Evolutionary conservation across 2,797 vertebrate species (phyloP), one percentile per base, ranked within the genome.

Genomic region (Dendrocincla tyrannina): DNA sequence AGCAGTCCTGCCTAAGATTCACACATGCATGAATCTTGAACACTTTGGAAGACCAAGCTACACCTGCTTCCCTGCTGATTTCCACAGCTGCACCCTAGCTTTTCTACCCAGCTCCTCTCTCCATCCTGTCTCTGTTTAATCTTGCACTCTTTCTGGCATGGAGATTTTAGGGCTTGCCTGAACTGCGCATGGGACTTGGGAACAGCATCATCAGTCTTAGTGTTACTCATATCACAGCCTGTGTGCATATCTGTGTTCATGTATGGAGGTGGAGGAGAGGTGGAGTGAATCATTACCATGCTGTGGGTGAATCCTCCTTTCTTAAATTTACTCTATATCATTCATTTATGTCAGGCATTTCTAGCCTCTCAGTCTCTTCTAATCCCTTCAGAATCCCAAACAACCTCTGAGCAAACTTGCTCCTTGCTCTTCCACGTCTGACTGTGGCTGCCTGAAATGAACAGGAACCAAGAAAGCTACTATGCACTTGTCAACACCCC

Each of bases 1-100:
- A 95, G 88, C 92, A 84, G 94, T 84, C 89, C 92, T 92, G 85
- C 91, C 91, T 95, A 76, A 78, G 89, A 95, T 91, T 94, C 90
- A 85, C 84, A 95, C 79, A 35, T 58, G 85, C 85, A 95, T 52
- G 88, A 95, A 91, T 95, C 93, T 92, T 81, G 79, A 93, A 95
- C 58, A 63, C 91, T 19, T 11, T 94, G 94, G 95, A 97, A 97
- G 95, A 97, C 89, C 96, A 91, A 82, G 84, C 85, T 81, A 70
- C 0, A 63, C 93, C 94, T 96, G 92, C 86, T 95, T 95, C 85
- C 91, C 89, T 85, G 87, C 77, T 10, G 16, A 88, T 80, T 91
- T 91, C 88, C 91, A 87, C 80, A 88, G 80, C 91, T 85, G 70
- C 47, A 85, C 47, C 77, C 90, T 55, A 88, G 94, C 93, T 97